A percentile compares a stretch with the other conserved stretches of the same genome.
These are phyloP conservation scores for Baryphthengus martii DNA, from an alignment of 2,113 vertebrate genomes.

Conservation along the genomic window DNA sequence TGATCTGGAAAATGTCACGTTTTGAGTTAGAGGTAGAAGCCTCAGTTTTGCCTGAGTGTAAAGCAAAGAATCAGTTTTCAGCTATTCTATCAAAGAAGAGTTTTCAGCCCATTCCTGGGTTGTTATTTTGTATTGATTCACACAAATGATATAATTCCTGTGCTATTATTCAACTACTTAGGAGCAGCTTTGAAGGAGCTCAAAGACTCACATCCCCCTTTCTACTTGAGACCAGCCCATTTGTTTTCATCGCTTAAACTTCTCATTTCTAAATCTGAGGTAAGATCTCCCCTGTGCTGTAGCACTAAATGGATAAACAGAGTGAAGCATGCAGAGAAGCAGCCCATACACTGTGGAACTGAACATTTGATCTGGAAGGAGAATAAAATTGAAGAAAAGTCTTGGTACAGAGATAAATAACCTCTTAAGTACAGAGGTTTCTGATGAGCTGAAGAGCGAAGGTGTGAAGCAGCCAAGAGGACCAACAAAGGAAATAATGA, in stretches of 20 bases:
- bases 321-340: neutral
- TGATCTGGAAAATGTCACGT: fast-evolving
- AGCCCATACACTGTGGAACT: neutral
- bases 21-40: neutral
- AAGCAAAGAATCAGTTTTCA: neutral
- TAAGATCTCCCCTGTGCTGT: neutral
- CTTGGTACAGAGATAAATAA: neutral
- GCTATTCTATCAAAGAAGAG: too few species aligned
- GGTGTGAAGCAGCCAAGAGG: neutral
- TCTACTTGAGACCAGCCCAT: neutral
- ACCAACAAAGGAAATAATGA: neutral
- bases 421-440: neutral
- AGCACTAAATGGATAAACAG: neutral
- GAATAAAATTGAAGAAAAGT: neutral
- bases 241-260: neutral
- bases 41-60: neutral
- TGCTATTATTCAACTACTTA: neutral
- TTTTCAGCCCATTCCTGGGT: neutral
- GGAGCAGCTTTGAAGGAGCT: neutral
- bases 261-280: neutral
- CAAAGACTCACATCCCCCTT: neutral
- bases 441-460: neutral
- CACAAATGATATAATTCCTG: neutral
- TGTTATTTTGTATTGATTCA: neutral
- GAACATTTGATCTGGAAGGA: neutral